Evolutionary conservation across 92 coral and sea anemone genomes (phyloP).

Genomic region (Montipora capitata): DNA sequence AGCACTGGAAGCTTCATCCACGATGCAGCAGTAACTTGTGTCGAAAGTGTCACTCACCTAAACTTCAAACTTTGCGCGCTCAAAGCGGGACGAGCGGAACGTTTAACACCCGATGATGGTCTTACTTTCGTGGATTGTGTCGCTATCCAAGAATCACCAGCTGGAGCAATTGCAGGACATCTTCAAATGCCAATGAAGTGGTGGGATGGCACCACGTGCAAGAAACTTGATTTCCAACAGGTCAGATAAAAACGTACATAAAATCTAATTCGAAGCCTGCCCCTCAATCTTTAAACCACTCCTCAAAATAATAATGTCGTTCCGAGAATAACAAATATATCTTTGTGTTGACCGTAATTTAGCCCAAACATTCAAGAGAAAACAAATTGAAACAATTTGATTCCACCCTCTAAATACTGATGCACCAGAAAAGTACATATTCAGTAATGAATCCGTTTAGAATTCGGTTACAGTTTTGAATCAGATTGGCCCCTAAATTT

Average conservation of each 20-base stretch:
- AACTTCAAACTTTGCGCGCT: conserved; percentile 81
- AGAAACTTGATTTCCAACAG: conserved; percentile 42
- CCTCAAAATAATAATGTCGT: no score
- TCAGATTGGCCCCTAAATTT: no score
- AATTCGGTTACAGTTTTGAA: no score
- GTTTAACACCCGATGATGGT: conserved; percentile 82
- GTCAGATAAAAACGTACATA: conserved; percentile 26
- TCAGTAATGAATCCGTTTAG: no score
- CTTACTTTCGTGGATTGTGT: conserved; percentile 80
- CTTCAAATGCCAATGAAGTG: conserved; percentile 56
- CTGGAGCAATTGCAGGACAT: conserved; percentile 63
- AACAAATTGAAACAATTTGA: no score
- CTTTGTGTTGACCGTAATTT: no score
- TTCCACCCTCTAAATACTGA: no score
- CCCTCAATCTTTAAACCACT: no score
- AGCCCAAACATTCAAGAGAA: no score
- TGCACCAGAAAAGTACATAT: no score
- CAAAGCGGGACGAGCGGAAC: conserved; percentile 87
- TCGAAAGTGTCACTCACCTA: conserved; percentile 56
- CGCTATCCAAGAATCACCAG: conserved; percentile 84
- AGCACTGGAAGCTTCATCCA: conserved; percentile 68
- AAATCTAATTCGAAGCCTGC: no score
- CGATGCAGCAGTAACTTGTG: conserved; percentile 83
- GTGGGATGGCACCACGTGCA: conserved; percentile 92
- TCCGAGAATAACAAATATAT: no score